Evolutionary conservation across 2,888 invertebrate genomes (phyloP).

Genomic region (Electrophaes corylata): DNA sequence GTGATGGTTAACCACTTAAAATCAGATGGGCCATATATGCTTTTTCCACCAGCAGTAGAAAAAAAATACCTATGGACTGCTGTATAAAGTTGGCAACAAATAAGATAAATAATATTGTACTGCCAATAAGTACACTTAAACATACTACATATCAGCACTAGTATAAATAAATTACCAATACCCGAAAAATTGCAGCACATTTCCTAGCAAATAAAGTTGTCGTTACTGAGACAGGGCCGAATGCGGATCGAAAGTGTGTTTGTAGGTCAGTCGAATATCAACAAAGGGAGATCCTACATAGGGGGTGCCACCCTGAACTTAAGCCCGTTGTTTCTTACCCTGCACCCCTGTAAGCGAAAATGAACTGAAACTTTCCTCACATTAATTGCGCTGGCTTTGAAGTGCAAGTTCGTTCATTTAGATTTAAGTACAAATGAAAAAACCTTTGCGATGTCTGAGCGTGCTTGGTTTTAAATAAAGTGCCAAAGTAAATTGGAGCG

Average conservation of each 20-base stretch:
- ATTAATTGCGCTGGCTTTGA: conserved; percentile 19
- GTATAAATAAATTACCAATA: conserved; percentile 11
- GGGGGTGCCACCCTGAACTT: conserved; percentile 45
- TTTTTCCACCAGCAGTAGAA: too few relatives aligned
- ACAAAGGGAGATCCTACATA: conserved; percentile 58
- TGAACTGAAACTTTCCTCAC: conserved; percentile 21
- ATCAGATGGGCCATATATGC: too few relatives aligned
- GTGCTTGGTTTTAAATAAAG: too few relatives aligned
- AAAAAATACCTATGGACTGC: too few relatives aligned
- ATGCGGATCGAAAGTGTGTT: conserved; percentile 62
- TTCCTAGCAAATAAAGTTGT: conserved; percentile 30
- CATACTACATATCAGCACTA: not conserved
- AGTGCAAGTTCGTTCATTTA: not conserved
- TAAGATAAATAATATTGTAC: too few relatives aligned
- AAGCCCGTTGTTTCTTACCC: conserved; percentile 41
- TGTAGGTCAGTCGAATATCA: conserved; percentile 77
- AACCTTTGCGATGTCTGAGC: too few relatives aligned
- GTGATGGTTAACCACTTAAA: too few relatives aligned
- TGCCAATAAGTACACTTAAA: not conserved
- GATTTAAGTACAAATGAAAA: not conserved
- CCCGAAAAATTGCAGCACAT: conserved; percentile 31
- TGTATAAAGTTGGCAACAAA: too few relatives aligned
- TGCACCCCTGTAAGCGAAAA: conserved; percentile 36
- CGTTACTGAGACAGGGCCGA: conserved; percentile 41
- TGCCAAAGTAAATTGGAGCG: too few relatives aligned